Evolutionary conservation across 2,113 vertebrate genomes (phyloP).

Genomic region (Callipepla squamata): DNA sequence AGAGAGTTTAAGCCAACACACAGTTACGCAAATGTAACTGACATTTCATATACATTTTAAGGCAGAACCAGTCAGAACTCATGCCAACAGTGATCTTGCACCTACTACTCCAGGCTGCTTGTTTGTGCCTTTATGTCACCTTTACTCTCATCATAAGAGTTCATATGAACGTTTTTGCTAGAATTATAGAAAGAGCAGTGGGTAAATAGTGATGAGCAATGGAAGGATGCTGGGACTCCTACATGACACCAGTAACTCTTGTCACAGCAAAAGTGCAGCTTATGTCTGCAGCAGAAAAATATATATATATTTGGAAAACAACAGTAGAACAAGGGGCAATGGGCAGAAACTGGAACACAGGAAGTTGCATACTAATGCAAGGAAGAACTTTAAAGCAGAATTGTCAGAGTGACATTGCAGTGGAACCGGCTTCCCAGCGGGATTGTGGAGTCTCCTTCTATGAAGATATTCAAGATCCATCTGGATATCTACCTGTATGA

Average conservation of each 20-base stretch:
- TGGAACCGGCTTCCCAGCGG: no score
- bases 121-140: not conserved
- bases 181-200: not conserved
- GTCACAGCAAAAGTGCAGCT: not conserved
- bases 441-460: no score
- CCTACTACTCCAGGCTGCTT: not conserved
- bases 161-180: not conserved
- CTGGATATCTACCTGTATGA: no score
- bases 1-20: not conserved
- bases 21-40: not conserved
- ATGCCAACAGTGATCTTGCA: conserved; percentile 1
- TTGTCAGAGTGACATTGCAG: no score
- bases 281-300: not conserved
- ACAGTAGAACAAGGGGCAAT: no score
- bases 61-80: not conserved
- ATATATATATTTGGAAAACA: not conserved
- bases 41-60: not conserved
- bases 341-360: no score
- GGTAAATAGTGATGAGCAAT: not conserved
- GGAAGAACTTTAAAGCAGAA: no score
- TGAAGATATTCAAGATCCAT: no score
- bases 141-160: not conserved
- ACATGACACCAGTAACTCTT: not conserved
- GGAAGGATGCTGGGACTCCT: not conserved
- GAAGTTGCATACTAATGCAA: no score